Percentiles rank a stretch among this genome's conserved stretches.
These are phyloP conservation scores for Aporophyla nigra DNA, from an alignment of 2,888 invertebrate genomes.

Conservation along the genomic window DNA sequence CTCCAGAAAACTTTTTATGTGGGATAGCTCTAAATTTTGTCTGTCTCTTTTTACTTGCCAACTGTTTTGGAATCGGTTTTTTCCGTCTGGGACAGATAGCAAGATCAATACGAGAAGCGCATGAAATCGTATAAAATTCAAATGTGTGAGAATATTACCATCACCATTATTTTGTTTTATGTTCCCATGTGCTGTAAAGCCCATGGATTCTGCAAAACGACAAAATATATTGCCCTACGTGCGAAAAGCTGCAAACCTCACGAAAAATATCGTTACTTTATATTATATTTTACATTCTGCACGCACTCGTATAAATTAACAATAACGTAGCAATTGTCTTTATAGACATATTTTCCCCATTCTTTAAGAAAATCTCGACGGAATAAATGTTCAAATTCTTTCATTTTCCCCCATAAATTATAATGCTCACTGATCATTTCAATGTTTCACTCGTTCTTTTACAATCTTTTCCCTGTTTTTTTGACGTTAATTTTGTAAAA, in stretches of 20 bases:
- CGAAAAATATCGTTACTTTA: not conserved
- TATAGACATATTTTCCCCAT: slow-evolving; percentile 12
- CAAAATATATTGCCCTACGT: slow-evolving; percentile 24
- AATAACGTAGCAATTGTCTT: slow-evolving; percentile 53
- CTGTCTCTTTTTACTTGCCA: not conserved
- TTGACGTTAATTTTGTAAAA: slow-evolving; percentile 31
- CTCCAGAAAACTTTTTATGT: not conserved
- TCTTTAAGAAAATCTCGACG: slow-evolving; percentile 31
- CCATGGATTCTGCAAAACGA: slow-evolving; percentile 22
- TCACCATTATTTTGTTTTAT: slow-evolving; percentile 17
- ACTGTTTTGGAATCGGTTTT: not conserved
- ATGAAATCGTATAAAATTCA: not conserved
- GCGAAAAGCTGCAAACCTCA: slow-evolving; percentile 25
- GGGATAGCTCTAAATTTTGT: not conserved
- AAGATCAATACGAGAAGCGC: not conserved
- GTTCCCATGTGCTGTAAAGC: not conserved
- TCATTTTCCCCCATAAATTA: slow-evolving; percentile 45
- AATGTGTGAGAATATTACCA: not conserved
- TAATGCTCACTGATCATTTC: slow-evolving; percentile 50
- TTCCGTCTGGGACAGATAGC: not conserved
- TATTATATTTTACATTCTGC: slow-evolving; percentile 24
- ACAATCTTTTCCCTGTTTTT: slow-evolving; percentile 42
- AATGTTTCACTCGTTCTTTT: slow-evolving; percentile 40
- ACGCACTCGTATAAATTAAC: slow-evolving; percentile 50
- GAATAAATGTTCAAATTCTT: slow-evolving; percentile 39